phyloP scores from a whole-genome alignment of 2,797 vertebrate species.

The Pteronotus mesoamericanus region DNA sequence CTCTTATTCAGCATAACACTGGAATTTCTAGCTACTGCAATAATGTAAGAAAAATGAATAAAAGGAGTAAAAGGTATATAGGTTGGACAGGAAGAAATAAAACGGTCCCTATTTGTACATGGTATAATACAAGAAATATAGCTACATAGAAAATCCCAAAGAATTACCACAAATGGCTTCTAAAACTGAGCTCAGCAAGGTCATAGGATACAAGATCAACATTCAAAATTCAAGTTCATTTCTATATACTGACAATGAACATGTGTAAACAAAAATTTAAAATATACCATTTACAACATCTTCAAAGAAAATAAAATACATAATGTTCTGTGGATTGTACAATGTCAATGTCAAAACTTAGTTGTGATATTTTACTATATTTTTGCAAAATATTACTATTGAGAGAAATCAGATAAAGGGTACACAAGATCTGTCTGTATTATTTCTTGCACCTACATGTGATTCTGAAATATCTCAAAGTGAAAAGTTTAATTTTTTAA shows the following conservation, averaged over 20 bases:
- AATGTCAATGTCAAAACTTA: neutral
- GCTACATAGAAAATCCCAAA: neutral
- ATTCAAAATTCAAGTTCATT: neutral
- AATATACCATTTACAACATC: neutral
- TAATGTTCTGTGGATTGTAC: neutral
- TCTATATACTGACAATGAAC: neutral
- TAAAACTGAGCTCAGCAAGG: neutral
- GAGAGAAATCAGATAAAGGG: neutral
- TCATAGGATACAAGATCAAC: neutral
- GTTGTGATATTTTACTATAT: neutral
- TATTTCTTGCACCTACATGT: neutral
- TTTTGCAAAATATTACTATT: slow-evolving; percentile 3
- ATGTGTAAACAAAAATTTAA: neutral
- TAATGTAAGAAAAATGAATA: neutral
- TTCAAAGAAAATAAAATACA: neutral
- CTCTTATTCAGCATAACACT: neutral
- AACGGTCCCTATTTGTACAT: neutral
- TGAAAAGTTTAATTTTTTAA: slow-evolving; percentile 19
- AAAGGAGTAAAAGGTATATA: neutral
- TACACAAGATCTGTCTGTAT: neutral
- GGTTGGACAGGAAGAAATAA: neutral
- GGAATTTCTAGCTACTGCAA: neutral
- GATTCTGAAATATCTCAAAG: neutral
- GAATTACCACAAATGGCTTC: neutral
- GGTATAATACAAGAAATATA: neutral